Percentiles rank a stretch among this genome's conserved stretches.
phyloP scores from a whole-genome alignment of 2,888 invertebrate species.

The Rhyacophila evoluta region DNA sequence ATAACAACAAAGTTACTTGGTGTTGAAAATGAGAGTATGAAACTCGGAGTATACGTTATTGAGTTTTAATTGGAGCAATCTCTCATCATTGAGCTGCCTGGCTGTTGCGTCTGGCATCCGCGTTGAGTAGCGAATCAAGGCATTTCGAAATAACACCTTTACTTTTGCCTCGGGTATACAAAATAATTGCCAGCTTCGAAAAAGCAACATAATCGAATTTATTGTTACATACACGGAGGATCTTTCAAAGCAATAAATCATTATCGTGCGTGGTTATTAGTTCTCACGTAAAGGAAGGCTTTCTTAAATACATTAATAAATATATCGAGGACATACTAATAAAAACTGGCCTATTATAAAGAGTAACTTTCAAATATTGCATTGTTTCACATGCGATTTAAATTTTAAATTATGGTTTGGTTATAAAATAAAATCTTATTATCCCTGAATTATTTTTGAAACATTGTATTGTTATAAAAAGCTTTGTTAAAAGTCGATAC shows the following conservation, averaged over 20 bases:
- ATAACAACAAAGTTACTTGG: neutral
- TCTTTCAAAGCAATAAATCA: neutral
- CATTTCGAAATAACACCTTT: neutral
- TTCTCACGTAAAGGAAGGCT: neutral
- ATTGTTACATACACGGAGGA: neutral
- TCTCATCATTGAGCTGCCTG: neutral
- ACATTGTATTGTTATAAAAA: no score
- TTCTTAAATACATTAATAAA: no score
- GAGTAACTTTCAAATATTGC: no score
- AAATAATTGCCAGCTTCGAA: neutral
- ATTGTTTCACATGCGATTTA: no score
- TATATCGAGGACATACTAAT: no score
- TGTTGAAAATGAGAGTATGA: neutral
- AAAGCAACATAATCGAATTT: neutral
- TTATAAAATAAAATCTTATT: no score
- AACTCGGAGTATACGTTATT: neutral
- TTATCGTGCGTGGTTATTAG: neutral
- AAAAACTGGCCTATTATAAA: no score
- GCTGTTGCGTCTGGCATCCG: neutral
- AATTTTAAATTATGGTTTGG: no score
- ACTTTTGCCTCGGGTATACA: neutral
- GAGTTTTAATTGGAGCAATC: neutral
- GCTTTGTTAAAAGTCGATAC: no score
- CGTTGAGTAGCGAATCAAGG: neutral
- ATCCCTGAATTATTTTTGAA: no score